Conservation (phyloP, 35 echinoderm and acorn worm genomes). For the Holothuria glaberrima region DNA sequence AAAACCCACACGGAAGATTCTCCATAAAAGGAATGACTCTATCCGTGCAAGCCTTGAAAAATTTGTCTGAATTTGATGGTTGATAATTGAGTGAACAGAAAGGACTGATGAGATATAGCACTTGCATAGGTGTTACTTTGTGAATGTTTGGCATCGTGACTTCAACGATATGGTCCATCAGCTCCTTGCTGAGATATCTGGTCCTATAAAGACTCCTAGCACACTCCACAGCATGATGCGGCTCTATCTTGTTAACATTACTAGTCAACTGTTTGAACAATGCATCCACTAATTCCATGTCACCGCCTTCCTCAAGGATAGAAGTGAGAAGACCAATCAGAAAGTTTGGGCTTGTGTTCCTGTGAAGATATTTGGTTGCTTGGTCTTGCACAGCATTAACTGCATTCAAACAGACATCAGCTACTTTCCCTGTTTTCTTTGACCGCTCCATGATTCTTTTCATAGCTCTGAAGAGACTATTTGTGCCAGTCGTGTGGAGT, state of each 20-base stretch:
- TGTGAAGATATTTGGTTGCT: slow-evolving; percentile 45
- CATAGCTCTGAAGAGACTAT: slow-evolving; percentile 62
- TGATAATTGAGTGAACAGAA: slow-evolving; percentile 83
- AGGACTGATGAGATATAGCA: slow-evolving; percentile 60
- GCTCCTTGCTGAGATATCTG: slow-evolving; percentile 64
- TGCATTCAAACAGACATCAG: not conserved
- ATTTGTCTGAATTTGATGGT: slow-evolving; percentile 58
- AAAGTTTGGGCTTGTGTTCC: slow-evolving; percentile 70
- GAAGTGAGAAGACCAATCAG: slow-evolving; percentile 72
- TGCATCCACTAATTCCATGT: slow-evolving; percentile 64
- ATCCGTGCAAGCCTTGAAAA: slow-evolving; percentile 72
- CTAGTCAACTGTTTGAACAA: slow-evolving; percentile 69
- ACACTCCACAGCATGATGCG: slow-evolving; percentile 75
- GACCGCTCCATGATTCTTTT: slow-evolving; percentile 55
- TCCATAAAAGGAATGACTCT: slow-evolving; percentile 76
- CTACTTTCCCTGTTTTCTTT: not conserved
- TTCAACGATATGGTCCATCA: slow-evolving; percentile 80
- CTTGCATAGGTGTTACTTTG: slow-evolving; percentile 73
- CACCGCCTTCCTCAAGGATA: slow-evolving; percentile 58
- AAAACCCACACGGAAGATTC: slow-evolving; percentile 57
- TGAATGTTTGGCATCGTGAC: slow-evolving; percentile 64
- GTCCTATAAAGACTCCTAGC: slow-evolving; percentile 62
- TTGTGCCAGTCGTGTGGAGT: slow-evolving; percentile 69
- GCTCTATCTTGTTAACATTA: slow-evolving; percentile 59
- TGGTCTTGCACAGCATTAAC: not conserved